phyloP scores from a whole-genome alignment of 2,797 vertebrate genomes.

The Spinibarbus caldwelli region DNA sequence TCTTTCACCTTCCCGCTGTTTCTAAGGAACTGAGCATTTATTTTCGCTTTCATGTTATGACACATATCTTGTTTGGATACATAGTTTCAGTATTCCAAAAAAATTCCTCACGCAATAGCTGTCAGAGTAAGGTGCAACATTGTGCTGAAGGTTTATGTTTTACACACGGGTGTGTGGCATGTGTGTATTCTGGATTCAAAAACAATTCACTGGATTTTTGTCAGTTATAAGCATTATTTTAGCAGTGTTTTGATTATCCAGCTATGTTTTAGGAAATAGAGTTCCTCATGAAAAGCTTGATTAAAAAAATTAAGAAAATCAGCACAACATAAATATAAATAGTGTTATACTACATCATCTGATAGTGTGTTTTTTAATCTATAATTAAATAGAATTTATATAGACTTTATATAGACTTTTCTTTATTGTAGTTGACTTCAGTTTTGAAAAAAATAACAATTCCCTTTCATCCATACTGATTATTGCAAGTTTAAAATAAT shows the following conservation, averaged over 20 bases:
- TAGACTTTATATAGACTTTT: no score
- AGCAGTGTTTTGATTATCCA: not conserved
- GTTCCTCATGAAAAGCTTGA: not conserved
- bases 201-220: not conserved
- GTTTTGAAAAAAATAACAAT: not conserved
- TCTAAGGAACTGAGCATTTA: constrained; percentile 6
- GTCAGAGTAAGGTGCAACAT: constrained; percentile 51
- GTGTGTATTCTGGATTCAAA: not conserved
- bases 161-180: not conserved
- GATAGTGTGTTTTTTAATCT: no score
- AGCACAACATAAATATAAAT: no score
- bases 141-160: constrained; percentile 2
- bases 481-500: not conserved
- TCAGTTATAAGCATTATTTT: not conserved
- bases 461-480: not conserved
- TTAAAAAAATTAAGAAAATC: not conserved
- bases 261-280: not conserved
- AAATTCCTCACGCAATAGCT: constrained; percentile 25
- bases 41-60: constrained; percentile 40
- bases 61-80: constrained; percentile 29
- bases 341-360: no score
- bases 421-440: no score
- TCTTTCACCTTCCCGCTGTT: constrained; percentile 2
- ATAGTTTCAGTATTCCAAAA: constrained; percentile 21
- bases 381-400: no score